Evolutionary conservation across 2,113 vertebrate species (phyloP), one percentile per base, ranked within the genome.

Genomic region (Ceyx cyanopectus): DNA sequence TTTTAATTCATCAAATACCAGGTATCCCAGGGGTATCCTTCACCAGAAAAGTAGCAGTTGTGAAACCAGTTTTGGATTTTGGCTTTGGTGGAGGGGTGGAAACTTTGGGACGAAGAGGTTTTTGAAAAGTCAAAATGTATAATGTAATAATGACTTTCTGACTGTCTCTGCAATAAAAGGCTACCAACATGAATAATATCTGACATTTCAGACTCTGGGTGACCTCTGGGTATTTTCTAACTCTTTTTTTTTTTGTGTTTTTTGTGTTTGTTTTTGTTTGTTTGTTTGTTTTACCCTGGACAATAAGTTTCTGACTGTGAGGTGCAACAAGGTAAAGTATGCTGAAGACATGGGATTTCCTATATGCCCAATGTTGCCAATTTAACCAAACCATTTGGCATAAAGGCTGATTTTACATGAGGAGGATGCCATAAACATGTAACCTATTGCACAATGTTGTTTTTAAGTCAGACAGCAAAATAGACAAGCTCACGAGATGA

Each of bases 1-100:
- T 90, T 93, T 95, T 56, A 90, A 90, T 94, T 90, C 76, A 78
- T 80, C 82, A 81, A 75, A 83, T 84, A 81, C 53, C 88, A 81
- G 90, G 85, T 95, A 72, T 86, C 68, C 80, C 80, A 70, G 50
- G 80, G 82, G 85, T n/a, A 58, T 70, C 72, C 68, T 85, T 92
- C 85, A 34, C 60, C 82, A 91, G 81, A 85, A 94, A 82, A 6
- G 24, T 5, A 85, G 37, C 54, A 14, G 24, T 76, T 87, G 62
- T 92, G 81, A 82, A 92, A 77, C 37, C 68, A 73, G 2, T 85
- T 81, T 86, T 58, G 29, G 34, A 45, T 91, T 93, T 90, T 90
- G 92, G 68, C 65, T 93, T 78, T 75, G 60, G 68, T 46, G 32
- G 27, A 51, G 43, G 19, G 14, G 27, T 73, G 58, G 76, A 60